phyloP scores from a whole-genome alignment of 2,113 vertebrate genomes.

The Ageneiosus marmoratus region DNA sequence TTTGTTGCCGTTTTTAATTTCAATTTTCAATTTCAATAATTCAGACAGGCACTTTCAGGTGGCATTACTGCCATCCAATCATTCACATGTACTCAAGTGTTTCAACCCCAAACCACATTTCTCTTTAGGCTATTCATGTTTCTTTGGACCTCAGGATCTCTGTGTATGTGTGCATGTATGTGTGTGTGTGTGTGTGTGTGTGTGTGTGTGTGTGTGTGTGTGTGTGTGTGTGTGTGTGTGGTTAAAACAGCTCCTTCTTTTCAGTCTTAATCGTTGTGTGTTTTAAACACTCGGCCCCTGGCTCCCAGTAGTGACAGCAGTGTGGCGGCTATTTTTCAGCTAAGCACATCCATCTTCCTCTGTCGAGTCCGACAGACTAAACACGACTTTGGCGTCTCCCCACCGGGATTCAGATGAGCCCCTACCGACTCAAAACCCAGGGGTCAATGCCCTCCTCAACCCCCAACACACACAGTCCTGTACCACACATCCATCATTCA shows the following conservation, averaged over 20 bases:
- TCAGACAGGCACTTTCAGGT: not conserved
- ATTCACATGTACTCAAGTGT: not conserved
- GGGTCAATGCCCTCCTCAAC: constrained; percentile 59
- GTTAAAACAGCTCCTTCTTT: constrained; percentile 57
- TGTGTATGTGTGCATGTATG: constrained; percentile 13
- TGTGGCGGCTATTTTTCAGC: constrained; percentile 64
- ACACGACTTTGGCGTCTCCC: constrained; percentile 73
- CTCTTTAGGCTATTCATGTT: constrained; percentile 19
- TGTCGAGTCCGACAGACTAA: constrained; percentile 64
- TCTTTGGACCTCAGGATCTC: constrained; percentile 9
- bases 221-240: constrained; percentile 28
- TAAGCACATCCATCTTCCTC: constrained; percentile 77
- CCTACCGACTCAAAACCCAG: constrained; percentile 56
- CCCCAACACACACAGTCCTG: constrained; percentile 45
- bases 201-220: constrained; percentile 28
- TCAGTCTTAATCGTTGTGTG: constrained; percentile 74
- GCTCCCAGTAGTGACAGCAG: constrained; percentile 44
- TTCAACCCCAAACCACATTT: not conserved
- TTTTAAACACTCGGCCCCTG: constrained; percentile 73
- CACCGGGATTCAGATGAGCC: constrained; percentile 57
- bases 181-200: constrained; percentile 23
- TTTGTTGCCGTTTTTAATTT: not conserved
- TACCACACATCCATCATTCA: constrained; percentile 64
- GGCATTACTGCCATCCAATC: not conserved
- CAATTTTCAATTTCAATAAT: not conserved